Percentiles rank a stretch among this genome's conserved stretches.
Conservation (phyloP, 2,888 invertebrate genomes). For the Nasonovia ribisnigri region DNA sequence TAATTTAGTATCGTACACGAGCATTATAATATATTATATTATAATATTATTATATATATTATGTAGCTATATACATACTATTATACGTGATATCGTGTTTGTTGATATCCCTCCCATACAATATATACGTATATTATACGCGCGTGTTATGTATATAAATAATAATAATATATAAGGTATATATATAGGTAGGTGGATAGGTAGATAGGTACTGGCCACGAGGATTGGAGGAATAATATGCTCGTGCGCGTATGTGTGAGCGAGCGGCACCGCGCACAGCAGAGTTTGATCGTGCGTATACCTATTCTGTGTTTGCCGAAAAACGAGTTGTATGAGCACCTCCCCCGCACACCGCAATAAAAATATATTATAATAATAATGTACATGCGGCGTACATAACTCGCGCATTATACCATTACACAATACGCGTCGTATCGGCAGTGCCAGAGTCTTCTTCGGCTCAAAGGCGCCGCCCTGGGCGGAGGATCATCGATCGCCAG, state of each 20-base stretch:
- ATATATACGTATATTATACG: neutral
- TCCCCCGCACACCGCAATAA: neutral
- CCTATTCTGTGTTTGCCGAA: neutral
- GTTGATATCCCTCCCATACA: conserved; percentile 8
- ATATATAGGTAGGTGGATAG: neutral
- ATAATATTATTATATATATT: neutral
- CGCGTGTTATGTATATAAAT: too few relatives aligned
- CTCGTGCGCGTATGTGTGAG: neutral
- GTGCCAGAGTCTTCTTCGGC: neutral
- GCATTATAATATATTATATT: neutral
- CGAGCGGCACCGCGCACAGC: neutral
- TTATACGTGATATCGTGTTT: conserved; percentile 14
- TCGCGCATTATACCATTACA: neutral
- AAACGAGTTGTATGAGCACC: neutral
- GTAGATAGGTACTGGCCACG: too few relatives aligned
- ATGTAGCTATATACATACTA: neutral
- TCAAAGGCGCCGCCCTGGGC: conserved; percentile 35
- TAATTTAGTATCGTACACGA: conserved; percentile 6
- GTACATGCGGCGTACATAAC: neutral
- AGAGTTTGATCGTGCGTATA: too few relatives aligned
- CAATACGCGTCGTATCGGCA: neutral
- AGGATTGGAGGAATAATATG: neutral
- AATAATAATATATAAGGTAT: neutral
- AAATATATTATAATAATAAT: neutral
- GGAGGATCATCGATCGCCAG: neutral